A percentile compares a stretch with the other conserved stretches of the same genome.
These are phyloP conservation scores for Saxicola maurus DNA, from an alignment of 2,797 vertebrate species.

Conservation along the genomic window DNA sequence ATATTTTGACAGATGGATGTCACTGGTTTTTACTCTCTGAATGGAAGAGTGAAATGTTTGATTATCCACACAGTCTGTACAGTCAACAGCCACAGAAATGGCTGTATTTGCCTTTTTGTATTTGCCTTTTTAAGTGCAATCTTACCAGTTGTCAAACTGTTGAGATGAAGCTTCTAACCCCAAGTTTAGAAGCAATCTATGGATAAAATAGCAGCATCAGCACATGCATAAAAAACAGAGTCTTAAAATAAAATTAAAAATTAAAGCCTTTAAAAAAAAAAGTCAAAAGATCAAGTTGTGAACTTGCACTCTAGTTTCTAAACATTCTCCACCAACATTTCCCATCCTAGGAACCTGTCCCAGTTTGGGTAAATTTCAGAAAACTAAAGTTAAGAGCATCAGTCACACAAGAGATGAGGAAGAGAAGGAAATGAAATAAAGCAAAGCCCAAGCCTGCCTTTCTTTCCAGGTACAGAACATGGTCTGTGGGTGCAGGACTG, in stretches of 20 bases:
- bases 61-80: not conserved
- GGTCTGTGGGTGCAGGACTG: rapidly evolving
- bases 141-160: not conserved
- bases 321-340: not conserved
- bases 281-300: not conserved
- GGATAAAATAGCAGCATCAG: constrained; percentile 42
- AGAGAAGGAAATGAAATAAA: not conserved
- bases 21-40: not conserved
- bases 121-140: not conserved
- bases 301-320: not conserved
- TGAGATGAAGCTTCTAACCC: constrained; percentile 30
- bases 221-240: not conserved
- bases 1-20: not conserved
- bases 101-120: not conserved
- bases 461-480: not conserved
- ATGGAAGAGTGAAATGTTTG: not conserved
- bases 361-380: not conserved
- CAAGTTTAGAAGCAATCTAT: constrained; percentile 4
- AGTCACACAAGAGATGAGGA: not conserved
- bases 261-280: not conserved
- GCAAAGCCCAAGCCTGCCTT: not conserved
- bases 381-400: not conserved
- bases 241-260: not conserved
- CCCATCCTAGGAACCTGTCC: not conserved
- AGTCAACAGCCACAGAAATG: not conserved